phyloP scores from a whole-genome alignment of 2,113 vertebrate genomes.

The Acrocephalus kingi region DNA sequence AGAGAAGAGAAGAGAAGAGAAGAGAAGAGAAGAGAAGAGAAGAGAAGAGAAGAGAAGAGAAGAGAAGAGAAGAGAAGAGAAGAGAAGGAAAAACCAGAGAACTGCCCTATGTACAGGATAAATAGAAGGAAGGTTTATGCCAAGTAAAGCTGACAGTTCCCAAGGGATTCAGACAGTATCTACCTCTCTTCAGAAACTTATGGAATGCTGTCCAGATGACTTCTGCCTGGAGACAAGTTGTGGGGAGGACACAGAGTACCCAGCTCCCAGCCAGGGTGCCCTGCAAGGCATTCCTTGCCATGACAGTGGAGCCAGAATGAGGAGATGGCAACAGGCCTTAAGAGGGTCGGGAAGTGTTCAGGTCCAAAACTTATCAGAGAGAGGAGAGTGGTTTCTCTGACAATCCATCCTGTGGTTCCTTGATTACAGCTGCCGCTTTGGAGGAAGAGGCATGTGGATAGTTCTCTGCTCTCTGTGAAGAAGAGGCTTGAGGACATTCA shows the following conservation, averaged over 20 bases:
- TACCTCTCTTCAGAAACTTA: background rate
- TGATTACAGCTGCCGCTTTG: background rate
- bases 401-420: background rate
- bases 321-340: background rate
- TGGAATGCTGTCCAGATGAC: background rate
- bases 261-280: background rate
- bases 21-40: background rate
- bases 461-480: background rate
- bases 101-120: background rate
- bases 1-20: too few species aligned
- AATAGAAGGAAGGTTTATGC: rapidly evolving
- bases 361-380: background rate
- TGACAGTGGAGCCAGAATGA: background rate
- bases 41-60: background rate
- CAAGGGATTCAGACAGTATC: background rate
- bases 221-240: background rate
- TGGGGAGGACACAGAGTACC: background rate
- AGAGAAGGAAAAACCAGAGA: background rate
- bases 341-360: rapidly evolving
- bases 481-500: background rate
- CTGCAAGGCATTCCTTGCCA: background rate
- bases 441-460: background rate
- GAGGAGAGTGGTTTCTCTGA: background rate
- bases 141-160: background rate
- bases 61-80: too few species aligned